Conservation (phyloP, 37 sponge, comb jelly and placozoan species). For the Axinella damicornis region DNA sequence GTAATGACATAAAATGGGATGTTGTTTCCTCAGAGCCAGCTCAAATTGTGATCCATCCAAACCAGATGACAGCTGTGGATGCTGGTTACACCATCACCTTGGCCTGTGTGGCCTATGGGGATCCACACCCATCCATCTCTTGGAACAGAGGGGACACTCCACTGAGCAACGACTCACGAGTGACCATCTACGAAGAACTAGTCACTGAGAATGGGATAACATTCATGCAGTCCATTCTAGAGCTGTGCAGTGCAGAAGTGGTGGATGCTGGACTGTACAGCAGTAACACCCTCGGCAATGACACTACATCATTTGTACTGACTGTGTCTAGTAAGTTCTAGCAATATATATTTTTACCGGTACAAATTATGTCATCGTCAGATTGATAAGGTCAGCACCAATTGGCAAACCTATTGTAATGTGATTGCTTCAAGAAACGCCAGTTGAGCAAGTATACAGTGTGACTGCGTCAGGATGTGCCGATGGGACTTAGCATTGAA, state of each 20-base stretch:
- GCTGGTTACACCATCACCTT: neutral
- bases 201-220: neutral
- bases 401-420: too few relatives aligned
- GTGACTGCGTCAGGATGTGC: too few relatives aligned
- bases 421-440: too few relatives aligned
- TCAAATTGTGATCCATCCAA: constrained; percentile 1
- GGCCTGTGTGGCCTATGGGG: constrained; percentile 29
- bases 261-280: constrained; percentile 16
- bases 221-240: constrained; percentile 14
- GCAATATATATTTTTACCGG: too few relatives aligned
- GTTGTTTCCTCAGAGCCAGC: neutral
- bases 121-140: neutral
- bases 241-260: neutral
- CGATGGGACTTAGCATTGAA: too few relatives aligned
- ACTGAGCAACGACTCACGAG: neutral
- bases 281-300: constrained; percentile 10
- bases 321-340: neutral
- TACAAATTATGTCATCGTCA: neutral
- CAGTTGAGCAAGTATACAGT: too few relatives aligned
- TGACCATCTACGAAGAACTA: constrained; percentile 12
- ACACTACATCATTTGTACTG: neutral
- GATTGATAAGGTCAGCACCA: too few relatives aligned
- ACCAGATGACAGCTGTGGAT: neutral
- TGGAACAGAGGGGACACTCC: neutral
- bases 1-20: too few relatives aligned